Evolutionary conservation across 1,140 invertebrate species (phyloP), one percentile per base, ranked within the genome.

Genomic region (Trinorchestia longiramus): DNA sequence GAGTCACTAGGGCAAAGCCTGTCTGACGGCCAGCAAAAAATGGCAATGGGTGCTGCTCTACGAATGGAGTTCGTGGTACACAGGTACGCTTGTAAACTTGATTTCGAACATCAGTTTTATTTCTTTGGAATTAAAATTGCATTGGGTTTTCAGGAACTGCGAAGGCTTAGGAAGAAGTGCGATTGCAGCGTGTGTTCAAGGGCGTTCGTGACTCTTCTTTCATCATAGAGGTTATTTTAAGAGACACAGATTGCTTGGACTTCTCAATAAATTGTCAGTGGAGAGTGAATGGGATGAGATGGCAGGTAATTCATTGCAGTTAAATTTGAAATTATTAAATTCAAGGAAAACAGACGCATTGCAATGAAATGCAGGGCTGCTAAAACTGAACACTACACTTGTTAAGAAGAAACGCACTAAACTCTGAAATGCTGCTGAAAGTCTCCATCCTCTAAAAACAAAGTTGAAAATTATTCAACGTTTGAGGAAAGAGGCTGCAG

Each of bases 1-100:
- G 88, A 90, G 88, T 90, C 88, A 90, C 88, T 90, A 41, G 41
- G 43, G 88, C 88, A 90, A 90, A 42, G 88, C 41, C 43, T 42
- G 88, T 41, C 41, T 43, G 88, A 43, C 41, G 43, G 3, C 62
- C 62, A 23, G 1, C 62, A 77, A 53, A 77, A 77, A 77, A 77
- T 77, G 11, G 62, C 62, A 77, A 77, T 77, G 62, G 62, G 62
- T 3, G 62, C 62, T 77, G 28, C 62, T 15, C 62, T 77, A 28
- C 62, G 62, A 77, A 77, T 77, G 28, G 62, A 77, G 62, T 77
- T 77, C 62, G 62, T 77, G 28, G 15, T 77, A 77, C 62, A 77
- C 11, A 77, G 62, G 62, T 1, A 28, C 28, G 62, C 62, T 77
- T 77, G 62, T 77, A 77, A 77, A 77, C 62, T 77, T 77, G 15